Percentiles rank a stretch among this genome's conserved stretches.
Evolutionary conservation across 2,888 invertebrate genomes (phyloP).

Genomic region (Choristoneura rosaceana): DNA sequence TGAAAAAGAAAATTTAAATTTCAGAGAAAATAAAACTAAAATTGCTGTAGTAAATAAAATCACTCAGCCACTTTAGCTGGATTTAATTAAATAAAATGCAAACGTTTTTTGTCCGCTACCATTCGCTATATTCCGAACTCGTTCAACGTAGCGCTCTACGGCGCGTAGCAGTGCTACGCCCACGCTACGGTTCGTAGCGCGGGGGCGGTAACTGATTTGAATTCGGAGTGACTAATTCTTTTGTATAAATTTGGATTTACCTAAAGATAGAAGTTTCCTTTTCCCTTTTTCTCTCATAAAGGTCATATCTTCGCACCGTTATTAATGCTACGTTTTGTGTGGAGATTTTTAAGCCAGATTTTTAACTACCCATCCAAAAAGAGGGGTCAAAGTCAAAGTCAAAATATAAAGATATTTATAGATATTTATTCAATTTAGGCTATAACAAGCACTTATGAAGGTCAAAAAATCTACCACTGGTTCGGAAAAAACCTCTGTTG

Average conservation of each 20-base stretch:
- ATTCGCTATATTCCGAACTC: neutral
- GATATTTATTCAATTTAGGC: too few species aligned
- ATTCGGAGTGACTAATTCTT: constrained; percentile 1
- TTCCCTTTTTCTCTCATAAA: too few species aligned
- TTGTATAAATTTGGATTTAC: neutral
- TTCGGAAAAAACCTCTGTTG: too few species aligned
- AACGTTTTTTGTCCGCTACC: neutral
- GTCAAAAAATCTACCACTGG: too few species aligned
- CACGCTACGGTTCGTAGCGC: constrained; percentile 26
- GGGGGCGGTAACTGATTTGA: constrained; percentile 7
- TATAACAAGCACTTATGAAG: too few species aligned
- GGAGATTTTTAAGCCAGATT: too few species aligned
- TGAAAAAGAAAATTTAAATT: neutral
- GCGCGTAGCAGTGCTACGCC: constrained; percentile 20
- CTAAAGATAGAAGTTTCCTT: too few species aligned
- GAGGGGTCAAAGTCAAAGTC: too few species aligned
- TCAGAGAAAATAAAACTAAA: neutral
- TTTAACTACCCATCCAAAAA: too few species aligned
- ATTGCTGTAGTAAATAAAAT: neutral
- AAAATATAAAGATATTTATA: too few species aligned
- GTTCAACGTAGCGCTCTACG: neutral
- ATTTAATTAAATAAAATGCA: constrained; percentile 2
- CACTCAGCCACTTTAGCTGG: neutral
- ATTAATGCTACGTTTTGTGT: too few species aligned
- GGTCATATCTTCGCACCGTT: too few species aligned